Percentiles rank a stretch among this genome's conserved stretches.
Conservation (phyloP, 2,888 invertebrate genomes). For the Creontiades dilutus region DNA sequence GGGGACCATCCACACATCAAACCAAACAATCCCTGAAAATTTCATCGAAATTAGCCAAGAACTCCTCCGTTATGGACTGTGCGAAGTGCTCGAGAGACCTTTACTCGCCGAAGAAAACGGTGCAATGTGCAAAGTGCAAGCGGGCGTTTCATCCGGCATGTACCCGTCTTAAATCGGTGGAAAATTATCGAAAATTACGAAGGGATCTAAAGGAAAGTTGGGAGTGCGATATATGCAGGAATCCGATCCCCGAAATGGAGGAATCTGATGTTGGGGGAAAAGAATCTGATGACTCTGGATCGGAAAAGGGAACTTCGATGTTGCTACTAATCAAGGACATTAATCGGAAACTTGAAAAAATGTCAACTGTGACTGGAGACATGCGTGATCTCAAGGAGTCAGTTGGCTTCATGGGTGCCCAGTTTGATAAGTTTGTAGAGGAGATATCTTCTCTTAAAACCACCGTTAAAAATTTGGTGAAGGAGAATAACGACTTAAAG, state of each 20-base stretch:
- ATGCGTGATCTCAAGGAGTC: conserved; percentile 40
- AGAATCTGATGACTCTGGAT: conserved; percentile 2
- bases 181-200: conserved; percentile 50
- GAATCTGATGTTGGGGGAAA: not conserved
- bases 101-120: conserved; percentile 54
- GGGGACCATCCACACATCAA: too few species aligned
- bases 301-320: not conserved
- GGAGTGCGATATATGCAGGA: conserved; percentile 47
- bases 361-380: conserved; percentile 43
- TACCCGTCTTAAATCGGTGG: conserved; percentile 54
- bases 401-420: conserved; percentile 22
- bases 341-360: conserved; percentile 34
- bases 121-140: conserved; percentile 40
- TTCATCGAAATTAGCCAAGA: too few species aligned
- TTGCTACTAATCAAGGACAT: not conserved
- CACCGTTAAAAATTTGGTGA: not conserved
- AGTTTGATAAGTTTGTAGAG: conserved; percentile 44
- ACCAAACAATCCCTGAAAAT: too few species aligned
- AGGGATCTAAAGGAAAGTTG: conserved; percentile 46
- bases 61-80: not conserved
- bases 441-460: conserved; percentile 42
- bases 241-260: not conserved
- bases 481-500: conserved; percentile 34
- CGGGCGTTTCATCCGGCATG: conserved; percentile 44
- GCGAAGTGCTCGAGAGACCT: conserved; percentile 38